phyloP scores from a whole-genome alignment of 2,797 vertebrate species.

The Pseudochaenichthys georgianus region DNA sequence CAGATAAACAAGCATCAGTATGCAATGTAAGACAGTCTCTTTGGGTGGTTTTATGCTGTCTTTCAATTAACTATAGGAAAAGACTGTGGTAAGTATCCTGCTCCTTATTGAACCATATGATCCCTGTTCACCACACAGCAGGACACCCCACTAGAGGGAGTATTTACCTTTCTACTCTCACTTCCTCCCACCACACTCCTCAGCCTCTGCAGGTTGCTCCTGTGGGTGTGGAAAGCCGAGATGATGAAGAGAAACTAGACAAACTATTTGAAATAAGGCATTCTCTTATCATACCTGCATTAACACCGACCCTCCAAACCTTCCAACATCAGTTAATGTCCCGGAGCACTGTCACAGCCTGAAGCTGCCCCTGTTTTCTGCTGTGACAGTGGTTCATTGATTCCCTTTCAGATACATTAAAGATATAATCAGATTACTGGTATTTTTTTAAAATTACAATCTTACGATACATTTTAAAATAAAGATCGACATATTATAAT shows the following conservation, averaged over 20 bases:
- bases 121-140: slow-evolving; percentile 20
- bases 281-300: slow-evolving; percentile 7
- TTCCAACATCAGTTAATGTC: not conserved
- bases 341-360: slow-evolving; percentile 1
- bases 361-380: slow-evolving; percentile 22
- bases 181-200: not conserved
- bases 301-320: not conserved
- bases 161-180: slow-evolving; percentile 26
- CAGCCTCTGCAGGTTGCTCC: slow-evolving; percentile 11
- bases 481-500: too few species aligned
- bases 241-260: slow-evolving; percentile 4
- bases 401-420: too few species aligned
- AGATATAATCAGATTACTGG: too few species aligned
- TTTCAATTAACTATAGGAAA: slow-evolving; percentile 4
- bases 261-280: not conserved
- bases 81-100: not conserved
- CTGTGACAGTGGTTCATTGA: slow-evolving; percentile 8
- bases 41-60: not conserved
- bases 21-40: slow-evolving; percentile 9
- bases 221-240: slow-evolving; percentile 9
- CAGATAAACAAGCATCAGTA: slow-evolving; percentile 16
- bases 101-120: slow-evolving; percentile 5
- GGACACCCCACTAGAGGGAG: slow-evolving; percentile 51
- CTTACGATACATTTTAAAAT: too few species aligned
- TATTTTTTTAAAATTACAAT: too few species aligned